Base-by-base conservation (phyloP, 1,140 invertebrate species). In the Anagrus nilaparvatae region DNA sequence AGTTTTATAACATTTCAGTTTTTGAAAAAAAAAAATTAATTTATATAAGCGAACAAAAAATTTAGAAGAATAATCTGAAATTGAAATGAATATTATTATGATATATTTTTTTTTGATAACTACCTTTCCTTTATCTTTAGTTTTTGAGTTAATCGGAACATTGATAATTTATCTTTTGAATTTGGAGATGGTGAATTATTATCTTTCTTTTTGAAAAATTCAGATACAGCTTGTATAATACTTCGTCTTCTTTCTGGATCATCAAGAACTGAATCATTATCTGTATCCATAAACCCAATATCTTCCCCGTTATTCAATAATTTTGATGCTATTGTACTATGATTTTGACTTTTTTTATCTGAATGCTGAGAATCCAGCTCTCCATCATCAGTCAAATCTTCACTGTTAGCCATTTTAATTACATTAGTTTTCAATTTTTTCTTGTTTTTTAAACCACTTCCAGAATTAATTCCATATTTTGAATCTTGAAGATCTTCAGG, bases 191-290 rank as follows among this genome's bases (percentile, higher is more conserved):
- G 60, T 1, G 70, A 64, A 0, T 63, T 53, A 0, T 62, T 59
- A 12, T 73, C 69, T 40, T 74, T 77, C 50, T 78, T 80, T 30
- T 77, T 73, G 51, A 89, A 85, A 55, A 88, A 84, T 59, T 82
- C 84, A 3, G 84, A 82, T 30, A 89, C 78, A 32, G 84, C 79
- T 67, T 87, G 85, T 48, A 88, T 88, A 28, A 89, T 80, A 59
- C 84, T 87, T 55, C 83, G 84, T 30, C 83, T 67, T 43, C 84
- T 70, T 46, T 85, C 82, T 0, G 75, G 71, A 58, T 84, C 81
- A 51, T 48, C 49, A 1, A 69, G 25, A 1, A 43, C n/a, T 23
- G 70, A 63, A 59, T 79, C 79, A 1, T 76, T 79, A 3, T 79
- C 79, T 0, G 79, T 82, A 50, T 86, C 83, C 79, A 84, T 82